Evolutionary conservation across 2,888 invertebrate species (phyloP).

Genomic region (Eumerus sabulonum): DNA sequence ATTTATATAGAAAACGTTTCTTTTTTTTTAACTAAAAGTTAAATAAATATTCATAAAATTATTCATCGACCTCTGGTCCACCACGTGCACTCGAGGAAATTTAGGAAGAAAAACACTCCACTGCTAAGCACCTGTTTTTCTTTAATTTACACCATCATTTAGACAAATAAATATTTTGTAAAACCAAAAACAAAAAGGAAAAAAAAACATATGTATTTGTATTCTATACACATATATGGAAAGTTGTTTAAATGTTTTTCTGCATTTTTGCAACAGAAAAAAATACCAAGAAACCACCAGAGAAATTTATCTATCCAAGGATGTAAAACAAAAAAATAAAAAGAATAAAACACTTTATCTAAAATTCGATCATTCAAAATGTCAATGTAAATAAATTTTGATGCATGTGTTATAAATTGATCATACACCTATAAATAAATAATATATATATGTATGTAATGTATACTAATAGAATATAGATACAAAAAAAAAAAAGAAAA

Average conservation of each 20-base stretch:
- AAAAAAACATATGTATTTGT: slow-evolving; percentile 44
- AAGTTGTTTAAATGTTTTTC: slow-evolving; percentile 35
- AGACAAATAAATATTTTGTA: slow-evolving; percentile 50
- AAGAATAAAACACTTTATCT: slow-evolving; percentile 62
- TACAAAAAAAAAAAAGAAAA: slow-evolving; percentile 1
- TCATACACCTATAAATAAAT: slow-evolving; percentile 43
- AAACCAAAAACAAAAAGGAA: too few relatives aligned
- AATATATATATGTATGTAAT: slow-evolving; percentile 40
- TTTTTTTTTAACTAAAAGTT: too few relatives aligned
- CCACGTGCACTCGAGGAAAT: slow-evolving; percentile 7
- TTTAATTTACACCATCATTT: slow-evolving; percentile 67
- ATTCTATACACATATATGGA: slow-evolving; percentile 35
- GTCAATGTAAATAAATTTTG: slow-evolving; percentile 66
- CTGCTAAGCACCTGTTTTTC: not conserved
- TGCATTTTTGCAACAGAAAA: slow-evolving; percentile 51
- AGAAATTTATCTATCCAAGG: slow-evolving; percentile 39
- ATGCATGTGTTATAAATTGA: slow-evolving; percentile 57
- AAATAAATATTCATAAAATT: too few relatives aligned
- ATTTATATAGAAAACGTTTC: too few relatives aligned
- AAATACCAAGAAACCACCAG: slow-evolving; percentile 59
- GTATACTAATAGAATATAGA: slow-evolving; percentile 49
- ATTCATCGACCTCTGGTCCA: slow-evolving; percentile 36
- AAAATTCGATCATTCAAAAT: slow-evolving; percentile 67
- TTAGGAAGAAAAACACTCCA: not conserved
- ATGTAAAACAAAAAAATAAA: slow-evolving; percentile 55